These are phyloP conservation scores for Aphidoletes aphidimyza DNA, from an alignment of 2,888 invertebrate genomes.

Conservation along the genomic window DNA sequence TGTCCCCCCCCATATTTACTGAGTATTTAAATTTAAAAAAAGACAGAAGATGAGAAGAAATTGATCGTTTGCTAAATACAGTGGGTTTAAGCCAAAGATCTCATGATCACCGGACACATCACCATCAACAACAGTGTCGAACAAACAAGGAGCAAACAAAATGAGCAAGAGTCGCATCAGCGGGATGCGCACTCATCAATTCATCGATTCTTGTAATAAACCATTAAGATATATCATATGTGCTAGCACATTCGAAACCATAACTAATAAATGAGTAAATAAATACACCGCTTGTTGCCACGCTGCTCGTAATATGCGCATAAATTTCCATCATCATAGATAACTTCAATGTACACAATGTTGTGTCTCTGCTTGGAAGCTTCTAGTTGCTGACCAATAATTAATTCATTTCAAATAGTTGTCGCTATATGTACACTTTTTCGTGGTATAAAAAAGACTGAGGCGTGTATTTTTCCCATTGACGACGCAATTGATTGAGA, in stretches of 20 bases:
- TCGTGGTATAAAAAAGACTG: background rate
- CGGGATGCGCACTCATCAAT: background rate
- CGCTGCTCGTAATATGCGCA: background rate
- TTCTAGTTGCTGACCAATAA: background rate
- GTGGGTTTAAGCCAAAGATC: background rate
- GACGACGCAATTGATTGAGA: background rate
- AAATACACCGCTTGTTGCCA: slow-evolving; percentile 30
- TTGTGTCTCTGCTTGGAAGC: background rate
- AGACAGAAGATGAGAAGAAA: background rate
- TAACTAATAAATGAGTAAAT: slow-evolving; percentile 32
- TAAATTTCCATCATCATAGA: slow-evolving; percentile 31
- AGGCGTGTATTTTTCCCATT: slow-evolving; percentile 21
- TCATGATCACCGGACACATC: too few species aligned
- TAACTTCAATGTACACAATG: too few species aligned
- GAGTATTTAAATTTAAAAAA: background rate
- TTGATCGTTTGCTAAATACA: slow-evolving; percentile 17
- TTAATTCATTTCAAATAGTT: slow-evolving; percentile 53
- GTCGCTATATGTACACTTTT: slow-evolving; percentile 39
- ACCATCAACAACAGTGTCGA: too few species aligned
- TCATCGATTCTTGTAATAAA: background rate
- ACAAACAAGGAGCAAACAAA: too few species aligned
- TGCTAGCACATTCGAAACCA: slow-evolving; percentile 20
- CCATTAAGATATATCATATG: slow-evolving; percentile 38
- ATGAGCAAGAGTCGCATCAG: background rate
- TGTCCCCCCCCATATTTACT: background rate